Evolutionary conservation across 2,888 invertebrate species (phyloP).

Genomic region (Standfussiana lucernea): DNA sequence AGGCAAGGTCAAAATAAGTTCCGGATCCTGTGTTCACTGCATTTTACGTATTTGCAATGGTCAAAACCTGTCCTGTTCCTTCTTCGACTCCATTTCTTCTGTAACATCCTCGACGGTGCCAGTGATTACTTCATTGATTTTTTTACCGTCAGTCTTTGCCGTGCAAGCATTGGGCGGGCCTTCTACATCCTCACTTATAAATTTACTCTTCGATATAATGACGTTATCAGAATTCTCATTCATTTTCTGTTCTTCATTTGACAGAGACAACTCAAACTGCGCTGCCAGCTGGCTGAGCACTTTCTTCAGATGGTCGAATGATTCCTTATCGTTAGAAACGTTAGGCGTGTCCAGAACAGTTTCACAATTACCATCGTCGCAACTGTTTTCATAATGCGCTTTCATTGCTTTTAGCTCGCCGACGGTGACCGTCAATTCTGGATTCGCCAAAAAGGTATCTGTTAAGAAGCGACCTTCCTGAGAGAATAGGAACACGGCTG

Average conservation of each 20-base stretch:
- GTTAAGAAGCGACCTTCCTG: slow-evolving; percentile 94
- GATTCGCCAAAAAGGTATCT: slow-evolving; percentile 90
- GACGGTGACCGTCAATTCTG: slow-evolving; percentile 89
- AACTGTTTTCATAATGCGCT: slow-evolving; percentile 73
- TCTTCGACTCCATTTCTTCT: slow-evolving; percentile 49
- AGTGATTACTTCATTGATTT: slow-evolving; percentile 29
- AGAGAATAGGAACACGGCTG: slow-evolving; percentile 97
- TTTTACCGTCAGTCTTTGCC: slow-evolving; percentile 41
- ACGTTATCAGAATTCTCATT: slow-evolving; percentile 66
- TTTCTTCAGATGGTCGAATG: slow-evolving; percentile 86
- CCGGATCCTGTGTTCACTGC: slow-evolving; percentile 56
- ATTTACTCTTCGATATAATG: slow-evolving; percentile 67
- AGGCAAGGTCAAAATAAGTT: slow-evolving; percentile 42
- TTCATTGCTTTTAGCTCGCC: slow-evolving; percentile 87
- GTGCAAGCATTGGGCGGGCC: slow-evolving; percentile 38
- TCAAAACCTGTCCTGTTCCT: slow-evolving; percentile 70
- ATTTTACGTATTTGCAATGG: slow-evolving; percentile 48
- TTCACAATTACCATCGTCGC: slow-evolving; percentile 77
- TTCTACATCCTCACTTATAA: slow-evolving; percentile 66
- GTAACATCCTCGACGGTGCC: slow-evolving; percentile 33
- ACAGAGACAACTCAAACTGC: slow-evolving; percentile 83
- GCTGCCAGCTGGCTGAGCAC: slow-evolving; percentile 83
- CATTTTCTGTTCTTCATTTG: slow-evolving; percentile 74
- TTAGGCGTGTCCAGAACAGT: slow-evolving; percentile 68
- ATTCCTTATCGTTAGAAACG: slow-evolving; percentile 76